These are phyloP conservation scores for Nycticorax nycticorax DNA, from an alignment of 2,113 vertebrate species.

Conservation along the genomic window DNA sequence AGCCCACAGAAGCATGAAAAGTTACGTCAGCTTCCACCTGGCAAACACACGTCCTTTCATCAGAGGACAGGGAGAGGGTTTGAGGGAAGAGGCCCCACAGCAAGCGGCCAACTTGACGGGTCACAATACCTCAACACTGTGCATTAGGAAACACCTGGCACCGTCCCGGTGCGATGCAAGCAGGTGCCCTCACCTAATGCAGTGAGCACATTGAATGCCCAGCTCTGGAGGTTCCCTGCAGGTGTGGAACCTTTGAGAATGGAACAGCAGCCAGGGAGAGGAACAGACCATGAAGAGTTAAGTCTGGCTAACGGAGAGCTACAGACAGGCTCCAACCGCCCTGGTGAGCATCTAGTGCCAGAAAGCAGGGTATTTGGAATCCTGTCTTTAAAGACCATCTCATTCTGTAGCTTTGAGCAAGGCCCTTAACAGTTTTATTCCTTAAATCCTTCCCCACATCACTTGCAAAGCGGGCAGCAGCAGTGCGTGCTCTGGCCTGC, in stretches of 20 bases:
- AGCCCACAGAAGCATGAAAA: not conserved
- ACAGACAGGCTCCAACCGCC: accelerated
- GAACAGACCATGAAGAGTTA: accelerated
- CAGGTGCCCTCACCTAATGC: accelerated
- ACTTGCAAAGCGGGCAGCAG: accelerated
- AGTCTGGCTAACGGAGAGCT: accelerated
- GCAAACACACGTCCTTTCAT: not conserved
- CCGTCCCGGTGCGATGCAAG: not conserved
- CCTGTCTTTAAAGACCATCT: not conserved
- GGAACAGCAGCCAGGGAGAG: not conserved
- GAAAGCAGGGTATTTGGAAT: accelerated
- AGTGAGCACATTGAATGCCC: accelerated
- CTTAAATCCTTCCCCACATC: not conserved
- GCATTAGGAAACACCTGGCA: not conserved
- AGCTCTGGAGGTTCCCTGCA: not conserved
- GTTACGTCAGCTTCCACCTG: not conserved
- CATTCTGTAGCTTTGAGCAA: not conserved
- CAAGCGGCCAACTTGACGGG: not conserved
- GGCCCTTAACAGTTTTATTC: not conserved
- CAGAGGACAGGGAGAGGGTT: not conserved
- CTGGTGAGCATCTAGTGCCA: accelerated
- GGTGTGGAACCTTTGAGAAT: not conserved
- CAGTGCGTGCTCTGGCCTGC: accelerated
- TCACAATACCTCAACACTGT: not conserved
- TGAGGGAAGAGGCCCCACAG: not conserved